Conservation (phyloP, 2,888 invertebrate genomes). For the Lamellibrachia columna region DNA sequence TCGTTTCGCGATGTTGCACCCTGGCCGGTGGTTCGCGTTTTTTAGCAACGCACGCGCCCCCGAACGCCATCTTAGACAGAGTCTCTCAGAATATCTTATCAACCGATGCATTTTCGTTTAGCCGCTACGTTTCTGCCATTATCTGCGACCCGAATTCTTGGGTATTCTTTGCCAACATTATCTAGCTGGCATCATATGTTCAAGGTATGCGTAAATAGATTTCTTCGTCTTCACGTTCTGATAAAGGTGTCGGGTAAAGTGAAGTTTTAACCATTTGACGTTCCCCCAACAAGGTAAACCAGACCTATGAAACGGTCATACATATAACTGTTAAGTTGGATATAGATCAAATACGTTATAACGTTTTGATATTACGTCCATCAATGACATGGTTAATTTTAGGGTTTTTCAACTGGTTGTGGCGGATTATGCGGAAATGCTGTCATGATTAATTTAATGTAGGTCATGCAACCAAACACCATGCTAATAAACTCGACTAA, state of each 20-base stretch:
- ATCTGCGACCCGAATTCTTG: neutral
- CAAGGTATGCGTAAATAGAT: neutral
- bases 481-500: neutral
- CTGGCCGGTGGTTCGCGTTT: neutral
- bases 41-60: neutral
- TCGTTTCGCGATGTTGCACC: neutral
- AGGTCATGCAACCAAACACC: neutral
- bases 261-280: neutral
- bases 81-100: neutral
- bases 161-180: neutral
- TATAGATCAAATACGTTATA: neutral
- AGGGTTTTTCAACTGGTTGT: neutral
- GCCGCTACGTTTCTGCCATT: neutral
- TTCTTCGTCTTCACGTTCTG: neutral
- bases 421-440: neutral
- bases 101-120: conserved; percentile 4
- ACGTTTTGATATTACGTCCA: neutral
- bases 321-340: neutral
- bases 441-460: neutral
- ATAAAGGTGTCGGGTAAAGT: neutral
- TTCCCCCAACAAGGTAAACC: neutral
- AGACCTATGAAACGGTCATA: neutral
- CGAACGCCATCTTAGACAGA: neutral
- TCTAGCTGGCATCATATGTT: neutral
- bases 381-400: neutral